These are phyloP conservation scores for Vultur gryphus DNA, from an alignment of 2,797 vertebrate genomes.

Conservation along the genomic window DNA sequence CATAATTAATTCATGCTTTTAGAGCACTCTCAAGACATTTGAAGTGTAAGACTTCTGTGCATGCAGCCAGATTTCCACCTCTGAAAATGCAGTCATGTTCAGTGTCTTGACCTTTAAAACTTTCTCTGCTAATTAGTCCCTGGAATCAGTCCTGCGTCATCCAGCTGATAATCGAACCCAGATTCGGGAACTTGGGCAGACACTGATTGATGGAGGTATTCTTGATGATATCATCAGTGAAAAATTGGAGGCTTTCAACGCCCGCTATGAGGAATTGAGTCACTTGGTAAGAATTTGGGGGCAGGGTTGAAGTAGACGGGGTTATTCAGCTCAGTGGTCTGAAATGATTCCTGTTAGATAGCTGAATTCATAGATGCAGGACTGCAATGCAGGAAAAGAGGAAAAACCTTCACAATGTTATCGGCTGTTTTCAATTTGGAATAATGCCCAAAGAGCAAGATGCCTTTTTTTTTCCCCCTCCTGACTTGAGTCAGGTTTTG, in stretches of 20 bases:
- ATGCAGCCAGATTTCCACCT: neutral
- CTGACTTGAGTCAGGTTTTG: neutral
- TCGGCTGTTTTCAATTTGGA: neutral
- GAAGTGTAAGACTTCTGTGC: neutral
- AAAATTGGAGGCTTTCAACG: slow-evolving; percentile 92
- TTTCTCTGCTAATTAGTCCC: slow-evolving; percentile 48
- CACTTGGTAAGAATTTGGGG: slow-evolving; percentile 81
- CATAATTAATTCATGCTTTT: neutral
- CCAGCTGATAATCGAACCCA: slow-evolving; percentile 97
- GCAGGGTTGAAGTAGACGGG: neutral
- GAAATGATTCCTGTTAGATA: neutral
- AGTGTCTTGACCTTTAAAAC: neutral
- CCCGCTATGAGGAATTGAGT: slow-evolving; percentile 88
- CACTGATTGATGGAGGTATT: slow-evolving; percentile 94
- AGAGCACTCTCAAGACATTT: neutral
- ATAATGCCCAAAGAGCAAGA: neutral
- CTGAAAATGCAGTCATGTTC: neutral
- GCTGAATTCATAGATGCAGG: neutral
- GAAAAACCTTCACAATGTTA: neutral
- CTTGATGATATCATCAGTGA: slow-evolving; percentile 97
- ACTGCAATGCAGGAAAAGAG: neutral
- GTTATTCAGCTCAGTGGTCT: neutral
- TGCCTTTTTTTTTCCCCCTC: neutral
- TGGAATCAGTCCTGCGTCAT: slow-evolving; percentile 91
- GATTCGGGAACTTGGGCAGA: slow-evolving; percentile 96